Conservation (phyloP, 2,113 vertebrate species). For the Otus sunia region DNA sequence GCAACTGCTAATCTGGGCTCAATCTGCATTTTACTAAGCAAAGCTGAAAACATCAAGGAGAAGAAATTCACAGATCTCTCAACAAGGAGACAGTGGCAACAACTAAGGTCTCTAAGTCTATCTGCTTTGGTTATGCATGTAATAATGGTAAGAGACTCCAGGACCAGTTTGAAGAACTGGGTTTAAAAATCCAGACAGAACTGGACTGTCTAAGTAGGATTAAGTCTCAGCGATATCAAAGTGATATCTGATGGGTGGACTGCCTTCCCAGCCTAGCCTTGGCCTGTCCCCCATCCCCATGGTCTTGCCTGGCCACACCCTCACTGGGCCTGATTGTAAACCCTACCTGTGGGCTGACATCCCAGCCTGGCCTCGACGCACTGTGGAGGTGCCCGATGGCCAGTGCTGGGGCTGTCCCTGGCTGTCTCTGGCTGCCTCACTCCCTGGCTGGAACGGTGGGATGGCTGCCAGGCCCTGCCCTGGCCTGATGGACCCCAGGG, state of each 20-base stretch:
- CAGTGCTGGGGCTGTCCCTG: neutral
- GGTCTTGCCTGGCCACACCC: neutral
- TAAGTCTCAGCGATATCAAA: neutral
- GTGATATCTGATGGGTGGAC: neutral
- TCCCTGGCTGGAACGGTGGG: neutral
- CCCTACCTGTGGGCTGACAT: neutral
- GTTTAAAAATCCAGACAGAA: neutral
- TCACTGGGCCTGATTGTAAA: neutral
- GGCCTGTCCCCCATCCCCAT: no score
- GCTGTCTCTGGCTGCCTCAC: neutral
- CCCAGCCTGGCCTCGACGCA: no score
- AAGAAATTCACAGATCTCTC: neutral
- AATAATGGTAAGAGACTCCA: neutral
- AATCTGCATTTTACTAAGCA: neutral
- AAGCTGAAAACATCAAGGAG: neutral
- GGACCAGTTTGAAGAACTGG: neutral
- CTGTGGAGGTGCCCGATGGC: neutral
- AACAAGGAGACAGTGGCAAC: neutral
- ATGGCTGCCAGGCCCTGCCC: neutral
- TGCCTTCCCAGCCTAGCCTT: neutral
- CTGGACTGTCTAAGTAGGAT: neutral
- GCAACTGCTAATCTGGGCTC: neutral
- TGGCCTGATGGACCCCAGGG: neutral
- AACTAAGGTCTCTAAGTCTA: neutral
- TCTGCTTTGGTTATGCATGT: neutral